Evolutionary conservation across 2,113 vertebrate species (phyloP).

Genomic region (Aramus guarauna): DNA sequence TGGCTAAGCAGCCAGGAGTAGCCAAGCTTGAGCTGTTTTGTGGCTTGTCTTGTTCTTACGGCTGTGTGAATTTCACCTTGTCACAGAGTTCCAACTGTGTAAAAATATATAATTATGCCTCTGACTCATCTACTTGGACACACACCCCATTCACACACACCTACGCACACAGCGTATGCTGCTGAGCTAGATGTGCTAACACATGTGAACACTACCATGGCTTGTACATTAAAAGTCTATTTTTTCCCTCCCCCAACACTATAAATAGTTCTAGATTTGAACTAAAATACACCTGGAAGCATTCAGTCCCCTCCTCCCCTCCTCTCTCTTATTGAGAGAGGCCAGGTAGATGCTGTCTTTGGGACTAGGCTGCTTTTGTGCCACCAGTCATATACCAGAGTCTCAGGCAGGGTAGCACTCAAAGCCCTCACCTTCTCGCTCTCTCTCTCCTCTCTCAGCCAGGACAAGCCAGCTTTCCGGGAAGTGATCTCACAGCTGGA

Average conservation of each 20-base stretch:
- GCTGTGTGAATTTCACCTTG: constrained; percentile 44
- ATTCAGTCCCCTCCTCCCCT: not conserved
- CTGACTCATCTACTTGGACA: constrained; percentile 64
- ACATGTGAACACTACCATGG: constrained; percentile 7
- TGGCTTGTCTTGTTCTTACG: constrained; percentile 6
- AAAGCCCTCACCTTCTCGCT: not conserved
- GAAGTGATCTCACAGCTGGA: constrained; percentile 86
- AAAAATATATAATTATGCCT: constrained; percentile 37
- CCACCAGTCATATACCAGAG: not conserved
- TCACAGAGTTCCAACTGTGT: constrained; percentile 42
- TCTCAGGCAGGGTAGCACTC: not conserved
- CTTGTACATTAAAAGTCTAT: constrained; percentile 12
- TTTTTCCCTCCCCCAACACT: constrained; percentile 35
- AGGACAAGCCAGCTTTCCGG: constrained; percentile 89
- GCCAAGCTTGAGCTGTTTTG: not conserved
- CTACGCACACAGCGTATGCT: not conserved
- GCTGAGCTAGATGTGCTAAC: constrained; percentile 27
- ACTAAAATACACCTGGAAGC: constrained; percentile 10
- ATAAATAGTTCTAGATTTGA: constrained; percentile 32
- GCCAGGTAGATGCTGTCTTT: not conserved
- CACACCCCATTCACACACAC: constrained; percentile 38
- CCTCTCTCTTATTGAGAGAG: not conserved
- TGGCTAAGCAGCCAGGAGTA: not conserved
- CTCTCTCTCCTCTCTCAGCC: constrained; percentile 68
- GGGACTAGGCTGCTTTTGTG: not conserved